Evolutionary conservation across 2,888 invertebrate species (phyloP).

Genomic region (Drosophila setosimentum): DNA sequence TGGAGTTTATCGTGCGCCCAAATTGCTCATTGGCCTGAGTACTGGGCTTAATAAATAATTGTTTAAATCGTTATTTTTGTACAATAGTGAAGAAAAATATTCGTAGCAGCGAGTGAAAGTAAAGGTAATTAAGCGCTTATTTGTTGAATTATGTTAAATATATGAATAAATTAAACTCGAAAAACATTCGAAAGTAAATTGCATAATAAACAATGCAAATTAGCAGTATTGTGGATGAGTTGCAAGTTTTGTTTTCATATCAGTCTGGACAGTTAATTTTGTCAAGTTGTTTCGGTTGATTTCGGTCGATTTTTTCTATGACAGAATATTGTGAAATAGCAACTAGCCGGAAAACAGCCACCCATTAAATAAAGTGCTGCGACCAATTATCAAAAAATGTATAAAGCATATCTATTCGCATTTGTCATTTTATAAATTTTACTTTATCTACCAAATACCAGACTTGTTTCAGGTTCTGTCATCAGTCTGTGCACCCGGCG

Average conservation of each 20-base stretch:
- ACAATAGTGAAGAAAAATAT: neutral
- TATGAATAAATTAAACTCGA: neutral
- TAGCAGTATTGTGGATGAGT: conserved; percentile 37
- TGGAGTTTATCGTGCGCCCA: neutral
- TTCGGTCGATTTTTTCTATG: conserved; percentile 11
- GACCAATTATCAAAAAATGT: conserved; percentile 1
- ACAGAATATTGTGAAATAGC: conserved; percentile 47
- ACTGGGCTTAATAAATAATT: conserved; percentile 13
- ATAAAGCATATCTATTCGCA: neutral
- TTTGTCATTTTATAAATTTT: neutral
- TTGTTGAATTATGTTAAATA: neutral
- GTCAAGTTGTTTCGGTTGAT: conserved; percentile 19
- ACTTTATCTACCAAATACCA: conserved; percentile 13
- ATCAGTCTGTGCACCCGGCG: conserved; percentile 34
- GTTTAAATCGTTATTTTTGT: conserved; percentile 9
- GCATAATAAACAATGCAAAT: conserved; percentile 55
- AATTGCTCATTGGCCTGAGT: neutral
- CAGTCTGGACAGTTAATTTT: neutral
- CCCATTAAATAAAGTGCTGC: conserved; percentile 25
- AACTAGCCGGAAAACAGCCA: conserved; percentile 6
- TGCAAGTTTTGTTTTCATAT: conserved; percentile 38
- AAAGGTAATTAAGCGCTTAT: conserved; percentile 3
- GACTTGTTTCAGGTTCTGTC: conserved; percentile 3
- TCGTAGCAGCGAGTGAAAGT: conserved; percentile 20
- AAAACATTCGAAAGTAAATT: conserved; percentile 29